Base-by-base conservation (phyloP, 1,140 invertebrate genomes). In the Patella vulgata region DNA sequence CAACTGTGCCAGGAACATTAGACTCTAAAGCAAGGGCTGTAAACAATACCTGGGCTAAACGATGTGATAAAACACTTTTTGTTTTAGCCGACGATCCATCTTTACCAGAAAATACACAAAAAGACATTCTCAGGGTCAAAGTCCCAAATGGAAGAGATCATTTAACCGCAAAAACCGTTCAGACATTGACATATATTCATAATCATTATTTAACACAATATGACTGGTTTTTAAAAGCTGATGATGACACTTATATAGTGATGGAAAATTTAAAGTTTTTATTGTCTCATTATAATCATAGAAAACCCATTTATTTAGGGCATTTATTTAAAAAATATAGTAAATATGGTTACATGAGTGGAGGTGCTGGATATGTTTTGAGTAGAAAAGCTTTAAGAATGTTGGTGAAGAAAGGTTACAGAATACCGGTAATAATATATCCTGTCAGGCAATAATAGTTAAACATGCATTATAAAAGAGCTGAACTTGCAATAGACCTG, bases 171-270 rank as follows among this genome's bases (percentile, higher is more conserved):
- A 54, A 62, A 42, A 53, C 59, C 0, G 51, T 53, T 40, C 55
- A 54, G 46, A 51, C 44, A n/a, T 57, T 74, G n/a, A 59, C 57
- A 33, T 93, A 95, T 76, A 87, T 92, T 23, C 94, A 73, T 39
- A 30, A 77, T 17, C 44, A 75, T 46, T 90, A 96, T 77, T 44
- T 62, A 33, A 55, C 69, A 17, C 47, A 70, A 3, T 64, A 43
- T 17, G 95, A 97, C 82, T 98, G 94, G 94, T 96, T 97, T 80
- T 85, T 97, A 63, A 97, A 97, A 83, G 94, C 94, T 30, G 95
- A 97, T 78, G 95, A 96, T 82, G 94, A 97, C 77, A 96, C 94
- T 86, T 95, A 83, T 88, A 90, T 89, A 11, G 73, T 85, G 3
- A 50, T 85, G 23, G 82, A 85, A 65, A 85, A 86, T 69, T 68